Evolutionary conservation across 2,888 invertebrate species (phyloP).

Genomic region (Chromoteleia sp.): DNA sequence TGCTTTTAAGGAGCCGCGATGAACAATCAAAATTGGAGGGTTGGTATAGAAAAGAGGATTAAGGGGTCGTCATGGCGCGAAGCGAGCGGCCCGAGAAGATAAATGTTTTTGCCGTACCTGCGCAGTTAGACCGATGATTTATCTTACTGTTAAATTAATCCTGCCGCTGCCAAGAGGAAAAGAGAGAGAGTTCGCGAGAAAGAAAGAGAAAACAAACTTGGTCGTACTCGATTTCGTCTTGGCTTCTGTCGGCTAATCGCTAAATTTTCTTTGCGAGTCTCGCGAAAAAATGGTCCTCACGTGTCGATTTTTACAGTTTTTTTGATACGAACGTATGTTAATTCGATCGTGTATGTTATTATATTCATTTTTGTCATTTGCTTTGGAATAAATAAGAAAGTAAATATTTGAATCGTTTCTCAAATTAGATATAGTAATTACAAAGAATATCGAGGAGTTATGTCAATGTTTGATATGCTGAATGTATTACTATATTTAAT

Average conservation of each 20-base stretch:
- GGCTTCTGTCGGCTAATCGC: background rate
- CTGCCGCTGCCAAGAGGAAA: slow-evolving; percentile 28
- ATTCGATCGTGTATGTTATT: too few species aligned
- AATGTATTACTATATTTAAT: too few species aligned
- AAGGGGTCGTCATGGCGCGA: slow-evolving; percentile 37
- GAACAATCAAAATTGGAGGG: slow-evolving; percentile 57
- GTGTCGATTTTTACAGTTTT: too few species aligned
- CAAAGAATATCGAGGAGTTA: too few species aligned
- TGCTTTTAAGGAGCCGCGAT: slow-evolving; percentile 49
- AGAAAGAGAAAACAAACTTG: slow-evolving; percentile 4
- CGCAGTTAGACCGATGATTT: slow-evolving; percentile 76
- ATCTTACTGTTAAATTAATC: slow-evolving; percentile 71
- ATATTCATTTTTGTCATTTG: too few species aligned
- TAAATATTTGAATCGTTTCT: too few species aligned
- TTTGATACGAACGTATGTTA: too few species aligned
- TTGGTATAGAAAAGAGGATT: slow-evolving; percentile 36
- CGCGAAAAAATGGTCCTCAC: background rate
- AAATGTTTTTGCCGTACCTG: slow-evolving; percentile 75
- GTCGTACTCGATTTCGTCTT: slow-evolving; percentile 28
- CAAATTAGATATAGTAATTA: too few species aligned
- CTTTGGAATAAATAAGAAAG: too few species aligned
- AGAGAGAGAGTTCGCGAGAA: slow-evolving; percentile 1
- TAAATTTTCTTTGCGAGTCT: background rate
- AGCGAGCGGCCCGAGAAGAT: slow-evolving; percentile 68
- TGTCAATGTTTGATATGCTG: too few species aligned